These are phyloP conservation scores for Buphagus erythrorhynchus DNA, from an alignment of 2,797 vertebrate genomes.

Conservation along the genomic window DNA sequence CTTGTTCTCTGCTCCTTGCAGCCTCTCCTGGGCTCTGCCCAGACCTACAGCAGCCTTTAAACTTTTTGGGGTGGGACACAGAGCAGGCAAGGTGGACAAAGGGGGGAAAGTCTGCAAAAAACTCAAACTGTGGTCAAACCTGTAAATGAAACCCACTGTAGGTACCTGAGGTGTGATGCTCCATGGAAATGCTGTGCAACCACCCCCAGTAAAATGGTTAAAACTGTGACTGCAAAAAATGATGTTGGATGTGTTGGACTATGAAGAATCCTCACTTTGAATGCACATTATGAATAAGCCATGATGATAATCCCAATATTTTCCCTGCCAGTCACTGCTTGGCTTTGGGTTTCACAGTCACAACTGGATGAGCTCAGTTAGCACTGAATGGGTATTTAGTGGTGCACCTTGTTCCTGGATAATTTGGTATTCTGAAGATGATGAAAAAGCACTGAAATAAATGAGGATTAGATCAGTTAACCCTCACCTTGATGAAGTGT, in stretches of 20 bases:
- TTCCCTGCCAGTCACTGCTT: background rate
- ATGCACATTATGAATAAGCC: background rate
- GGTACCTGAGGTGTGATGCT: background rate
- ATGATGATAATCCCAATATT: background rate
- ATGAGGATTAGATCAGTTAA: background rate
- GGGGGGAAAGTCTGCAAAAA: background rate
- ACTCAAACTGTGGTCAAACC: fast-evolving
- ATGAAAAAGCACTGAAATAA: background rate
- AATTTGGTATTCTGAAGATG: background rate
- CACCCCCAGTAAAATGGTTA: fast-evolving
- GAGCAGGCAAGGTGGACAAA: background rate
- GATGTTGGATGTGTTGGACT: background rate
- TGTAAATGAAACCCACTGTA: fast-evolving
- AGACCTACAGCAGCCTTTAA: background rate
- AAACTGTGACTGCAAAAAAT: background rate
- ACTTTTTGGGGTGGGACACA: background rate
- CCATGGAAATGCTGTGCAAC: fast-evolving
- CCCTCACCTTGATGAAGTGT: background rate
- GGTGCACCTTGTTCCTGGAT: background rate
- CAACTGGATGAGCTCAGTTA: background rate
- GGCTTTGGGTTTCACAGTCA: background rate
- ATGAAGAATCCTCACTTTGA: background rate
- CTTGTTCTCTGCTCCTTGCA: background rate
- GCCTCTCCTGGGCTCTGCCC: background rate
- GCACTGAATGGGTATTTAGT: background rate